Base-by-base conservation (phyloP, 2,888 invertebrate genomes). In the Agrochola macilenta region DNA sequence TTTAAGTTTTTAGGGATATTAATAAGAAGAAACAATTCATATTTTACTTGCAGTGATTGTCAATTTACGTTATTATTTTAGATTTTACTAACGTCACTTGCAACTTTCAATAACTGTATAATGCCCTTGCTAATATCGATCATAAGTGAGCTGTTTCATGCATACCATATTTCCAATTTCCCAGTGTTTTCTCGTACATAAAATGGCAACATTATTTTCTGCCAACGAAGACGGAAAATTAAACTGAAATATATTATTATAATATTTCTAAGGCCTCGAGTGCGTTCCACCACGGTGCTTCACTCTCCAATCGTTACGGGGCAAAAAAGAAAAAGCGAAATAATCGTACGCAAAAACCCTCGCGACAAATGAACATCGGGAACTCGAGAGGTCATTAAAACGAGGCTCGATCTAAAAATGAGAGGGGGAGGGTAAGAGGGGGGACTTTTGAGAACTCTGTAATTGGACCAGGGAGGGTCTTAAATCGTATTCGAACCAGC, bases 281-380 rank as follows among this genome's bases (percentile, higher is more conserved):
- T 87, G 89, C 90, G 90, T 92, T 91, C 86, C 86, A 85, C 69
- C 89, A 85, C 90, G 89, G 92, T 92, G 88, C 93, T 92, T 88
- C 90, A 93, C 89, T 86, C 90, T 88, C 89, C 89, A 89, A 93
- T 92, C 90, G 92, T 93, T 92, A 90, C 92, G 91, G 89, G 87
- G 87, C 86, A 95, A 94, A 93, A 90, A 89, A 91, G 92, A 93
- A 93, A 95, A 93, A 92, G 91, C 92, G 91, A 94, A 95, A 95
- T 95, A 95, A 95, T 95, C 95, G 94, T 94, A 95, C 93, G 94
- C 94, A 94, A 95, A 82, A 95, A 93, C 93, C 94, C 94, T 93
- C 90, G 95, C 95, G 96, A 96, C 96, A 96, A 96, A 96, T 96
- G 96, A 96, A 95, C 96, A 96, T 95, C 96, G 96, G 94, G 91